A percentile compares a stretch with the other conserved stretches of the same genome.
These are phyloP conservation scores for Melanogrammus aeglefinus DNA, from an alignment of 2,797 vertebrate genomes.

Conservation along the genomic window DNA sequence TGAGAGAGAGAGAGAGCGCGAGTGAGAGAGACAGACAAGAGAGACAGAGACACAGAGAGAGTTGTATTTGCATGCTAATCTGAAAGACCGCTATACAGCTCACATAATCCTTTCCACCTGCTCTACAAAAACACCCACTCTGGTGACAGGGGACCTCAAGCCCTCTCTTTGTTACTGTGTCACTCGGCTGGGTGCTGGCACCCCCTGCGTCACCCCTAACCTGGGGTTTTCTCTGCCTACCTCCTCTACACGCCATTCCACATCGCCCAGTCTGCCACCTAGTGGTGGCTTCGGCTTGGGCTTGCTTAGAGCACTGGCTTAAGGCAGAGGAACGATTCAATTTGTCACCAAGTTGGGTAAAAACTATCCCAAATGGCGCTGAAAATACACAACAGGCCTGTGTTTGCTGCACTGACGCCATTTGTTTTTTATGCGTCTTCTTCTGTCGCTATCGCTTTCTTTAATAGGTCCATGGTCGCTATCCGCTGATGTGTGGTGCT, in stretches of 20 bases:
- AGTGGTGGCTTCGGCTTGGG: too few relatives aligned
- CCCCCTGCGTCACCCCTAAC: conserved; percentile 23
- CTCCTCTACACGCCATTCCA: not conserved
- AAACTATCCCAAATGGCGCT: not conserved
- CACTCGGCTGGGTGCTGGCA: conserved; percentile 13
- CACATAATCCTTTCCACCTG: conserved; percentile 86
- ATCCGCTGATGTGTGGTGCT: not conserved
- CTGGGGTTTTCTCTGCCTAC: conserved; percentile 20
- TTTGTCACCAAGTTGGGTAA: too few relatives aligned
- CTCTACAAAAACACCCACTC: conserved; percentile 69
- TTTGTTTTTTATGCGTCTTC: not conserved
- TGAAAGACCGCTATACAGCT: conserved; percentile 74
- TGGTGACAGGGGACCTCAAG: conserved; percentile 2
- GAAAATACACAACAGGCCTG: not conserved
- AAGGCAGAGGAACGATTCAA: not conserved
- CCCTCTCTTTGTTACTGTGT: not conserved
- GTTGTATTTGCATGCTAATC: conserved; percentile 30
- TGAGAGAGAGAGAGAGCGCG: not conserved
- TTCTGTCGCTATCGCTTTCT: too few relatives aligned
- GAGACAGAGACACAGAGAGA: not conserved
- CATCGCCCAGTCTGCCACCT: not conserved
- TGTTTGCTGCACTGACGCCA: not conserved
- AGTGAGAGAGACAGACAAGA: not conserved
- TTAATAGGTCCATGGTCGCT: too few relatives aligned
- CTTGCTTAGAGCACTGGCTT: too few relatives aligned